These are phyloP conservation scores for Dynastes maya DNA, from an alignment of 2,888 invertebrate genomes.

Conservation along the genomic window DNA sequence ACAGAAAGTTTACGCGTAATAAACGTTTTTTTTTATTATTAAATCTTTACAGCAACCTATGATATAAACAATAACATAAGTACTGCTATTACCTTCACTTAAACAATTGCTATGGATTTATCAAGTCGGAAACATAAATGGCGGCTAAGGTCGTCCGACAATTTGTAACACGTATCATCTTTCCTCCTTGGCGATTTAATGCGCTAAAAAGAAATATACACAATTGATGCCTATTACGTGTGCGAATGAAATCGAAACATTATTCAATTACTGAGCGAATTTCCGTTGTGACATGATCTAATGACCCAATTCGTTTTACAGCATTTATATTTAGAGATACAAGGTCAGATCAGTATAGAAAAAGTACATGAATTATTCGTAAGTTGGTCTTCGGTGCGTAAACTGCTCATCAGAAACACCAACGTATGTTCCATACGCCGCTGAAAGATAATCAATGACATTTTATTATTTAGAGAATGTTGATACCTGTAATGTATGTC, in stretches of 20 bases:
- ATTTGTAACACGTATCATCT: conserved; percentile 14
- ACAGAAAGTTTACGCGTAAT: neutral
- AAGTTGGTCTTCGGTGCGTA: neutral
- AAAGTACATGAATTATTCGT: neutral
- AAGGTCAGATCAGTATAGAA: conserved; percentile 17
- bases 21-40: neutral
- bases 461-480: neutral
- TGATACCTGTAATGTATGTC: too few species aligned
- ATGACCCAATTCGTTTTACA: conserved; percentile 33
- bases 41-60: neutral
- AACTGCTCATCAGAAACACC: conserved; percentile 1
- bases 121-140: neutral
- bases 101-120: neutral
- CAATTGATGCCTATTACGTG: conserved; percentile 4
- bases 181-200: conserved; percentile 15
- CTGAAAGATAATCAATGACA: neutral
- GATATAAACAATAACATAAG: neutral
- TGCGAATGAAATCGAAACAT: conserved; percentile 28
- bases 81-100: conserved; percentile 1
- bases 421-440: neutral
- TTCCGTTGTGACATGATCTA: conserved; percentile 18
- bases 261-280: conserved; percentile 24
- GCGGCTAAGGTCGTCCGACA: neutral
- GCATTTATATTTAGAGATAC: conserved; percentile 32
- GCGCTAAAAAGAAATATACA: conserved; percentile 28